Conservation (phyloP, 2,113 vertebrate species). For the Myiozetetes cayanensis region DNA sequence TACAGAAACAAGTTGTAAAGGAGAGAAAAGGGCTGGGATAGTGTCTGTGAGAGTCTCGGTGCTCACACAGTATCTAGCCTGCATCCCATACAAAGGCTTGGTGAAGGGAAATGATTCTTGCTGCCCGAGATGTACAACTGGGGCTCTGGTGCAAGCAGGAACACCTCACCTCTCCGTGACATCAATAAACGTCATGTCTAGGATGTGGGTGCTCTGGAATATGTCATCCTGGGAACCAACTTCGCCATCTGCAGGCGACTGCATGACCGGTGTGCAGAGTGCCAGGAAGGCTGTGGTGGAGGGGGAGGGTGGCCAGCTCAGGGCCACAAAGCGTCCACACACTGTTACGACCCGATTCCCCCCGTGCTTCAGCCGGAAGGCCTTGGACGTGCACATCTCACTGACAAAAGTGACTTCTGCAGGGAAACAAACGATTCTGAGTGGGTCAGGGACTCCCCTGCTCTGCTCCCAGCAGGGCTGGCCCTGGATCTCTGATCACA, state of each 20-base stretch:
- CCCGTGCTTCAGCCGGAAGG: conserved; percentile 66
- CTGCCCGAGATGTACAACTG: not conserved
- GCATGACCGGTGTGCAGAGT: conserved; percentile 74
- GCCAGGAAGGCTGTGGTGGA: conserved; percentile 71
- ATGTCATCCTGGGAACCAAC: not conserved
- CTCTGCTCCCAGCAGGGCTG: not conserved
- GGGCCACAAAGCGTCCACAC: conserved; percentile 59
- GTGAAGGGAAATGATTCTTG: not conserved
- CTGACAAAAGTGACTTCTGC: conserved; percentile 79
- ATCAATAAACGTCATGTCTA: conserved; percentile 77
- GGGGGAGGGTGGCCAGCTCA: not conserved
- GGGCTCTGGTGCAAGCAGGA: not conserved
- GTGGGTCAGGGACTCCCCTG: accelerated
- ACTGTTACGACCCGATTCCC: conserved; percentile 71
- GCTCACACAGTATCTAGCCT: not conserved
- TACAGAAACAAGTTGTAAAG: not conserved
- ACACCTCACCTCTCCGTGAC: conserved; percentile 68
- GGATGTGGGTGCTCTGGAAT: conserved; percentile 74
- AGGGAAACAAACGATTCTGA: accelerated
- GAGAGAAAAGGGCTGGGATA: not conserved
- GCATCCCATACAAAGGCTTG: accelerated
- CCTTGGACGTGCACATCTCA: conserved; percentile 77
- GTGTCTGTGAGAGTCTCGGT: not conserved
- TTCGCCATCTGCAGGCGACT: not conserved
- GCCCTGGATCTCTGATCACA: not conserved